Percentiles rank a stretch among this genome's conserved stretches.
Conservation (phyloP, 1,140 invertebrate species). For the Bombyx mori region DNA sequence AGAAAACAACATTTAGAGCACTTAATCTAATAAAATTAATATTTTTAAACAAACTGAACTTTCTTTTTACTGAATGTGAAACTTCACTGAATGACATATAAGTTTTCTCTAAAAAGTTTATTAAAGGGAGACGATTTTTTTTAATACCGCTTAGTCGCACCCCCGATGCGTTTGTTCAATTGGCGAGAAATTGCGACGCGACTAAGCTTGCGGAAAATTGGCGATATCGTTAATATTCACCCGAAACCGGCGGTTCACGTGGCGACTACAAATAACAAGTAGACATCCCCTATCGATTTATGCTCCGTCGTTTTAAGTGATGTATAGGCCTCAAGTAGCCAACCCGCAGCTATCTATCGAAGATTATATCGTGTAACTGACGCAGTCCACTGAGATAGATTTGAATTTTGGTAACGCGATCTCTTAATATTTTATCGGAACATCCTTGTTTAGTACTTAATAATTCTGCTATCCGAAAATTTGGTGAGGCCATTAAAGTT, state of each 20-base stretch:
- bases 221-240: slow-evolving; percentile 71
- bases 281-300: slow-evolving; percentile 64
- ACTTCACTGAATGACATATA: no score
- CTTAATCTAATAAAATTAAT: no score
- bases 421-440: no score
- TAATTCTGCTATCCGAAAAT: no score
- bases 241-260: slow-evolving; percentile 65
- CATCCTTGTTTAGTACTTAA: no score
- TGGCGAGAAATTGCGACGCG: slow-evolving; percentile 69
- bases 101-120: no score
- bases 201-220: slow-evolving; percentile 69
- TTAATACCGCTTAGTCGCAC: slow-evolving; percentile 26
- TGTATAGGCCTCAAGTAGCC: slow-evolving; percentile 43
- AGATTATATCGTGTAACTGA: slow-evolving; percentile 31
- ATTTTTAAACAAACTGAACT: no score
- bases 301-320: slow-evolving; percentile 66
- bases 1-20: no score
- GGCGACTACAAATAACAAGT: slow-evolving; percentile 67
- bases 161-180: slow-evolving; percentile 65
- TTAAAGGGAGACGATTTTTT: slow-evolving; percentile 2
- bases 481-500: no score
- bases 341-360: slow-evolving; percentile 29
- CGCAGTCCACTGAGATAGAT: no score
- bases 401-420: no score
- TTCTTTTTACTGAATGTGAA: no score